Conservation (phyloP, 1,140 invertebrate genomes). For the Tetramorium parvispinum region DNA sequence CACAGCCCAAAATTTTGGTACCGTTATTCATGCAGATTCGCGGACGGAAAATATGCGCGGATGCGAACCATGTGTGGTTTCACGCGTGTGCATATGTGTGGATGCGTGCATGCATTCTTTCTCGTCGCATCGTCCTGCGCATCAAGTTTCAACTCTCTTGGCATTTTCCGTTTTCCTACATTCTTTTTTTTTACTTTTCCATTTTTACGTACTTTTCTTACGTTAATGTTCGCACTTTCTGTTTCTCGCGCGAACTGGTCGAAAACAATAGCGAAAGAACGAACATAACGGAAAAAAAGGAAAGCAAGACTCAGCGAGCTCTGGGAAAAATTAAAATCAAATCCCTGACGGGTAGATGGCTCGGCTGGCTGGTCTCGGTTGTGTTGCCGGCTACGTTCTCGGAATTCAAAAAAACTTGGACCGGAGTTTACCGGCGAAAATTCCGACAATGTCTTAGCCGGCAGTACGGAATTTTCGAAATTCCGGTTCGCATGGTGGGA, state of each 20-base stretch:
- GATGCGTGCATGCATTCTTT: background rate
- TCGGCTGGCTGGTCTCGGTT: background rate
- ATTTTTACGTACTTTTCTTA: background rate
- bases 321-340: constrained; percentile 57
- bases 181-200: background rate
- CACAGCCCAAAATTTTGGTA: constrained; percentile 55
- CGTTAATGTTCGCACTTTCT: background rate
- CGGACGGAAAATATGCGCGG: constrained; percentile 34
- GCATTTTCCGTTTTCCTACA: background rate
- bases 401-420: constrained; percentile 44
- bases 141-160: constrained; percentile 1
- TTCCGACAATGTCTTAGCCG: constrained; percentile 26
- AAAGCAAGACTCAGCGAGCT: background rate
- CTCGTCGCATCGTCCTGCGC: background rate
- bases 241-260: background rate
- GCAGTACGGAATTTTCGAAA: constrained; percentile 42
- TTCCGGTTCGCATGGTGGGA: background rate
- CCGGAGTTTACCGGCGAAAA: constrained; percentile 23
- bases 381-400: constrained; percentile 1
- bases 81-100: background rate
- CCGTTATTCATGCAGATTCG: constrained; percentile 63
- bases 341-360: background rate
- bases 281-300: background rate
- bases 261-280: constrained; percentile 36
- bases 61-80: background rate